Conservation (phyloP, 1,140 invertebrate genomes). For the Bombus affinis region DNA sequence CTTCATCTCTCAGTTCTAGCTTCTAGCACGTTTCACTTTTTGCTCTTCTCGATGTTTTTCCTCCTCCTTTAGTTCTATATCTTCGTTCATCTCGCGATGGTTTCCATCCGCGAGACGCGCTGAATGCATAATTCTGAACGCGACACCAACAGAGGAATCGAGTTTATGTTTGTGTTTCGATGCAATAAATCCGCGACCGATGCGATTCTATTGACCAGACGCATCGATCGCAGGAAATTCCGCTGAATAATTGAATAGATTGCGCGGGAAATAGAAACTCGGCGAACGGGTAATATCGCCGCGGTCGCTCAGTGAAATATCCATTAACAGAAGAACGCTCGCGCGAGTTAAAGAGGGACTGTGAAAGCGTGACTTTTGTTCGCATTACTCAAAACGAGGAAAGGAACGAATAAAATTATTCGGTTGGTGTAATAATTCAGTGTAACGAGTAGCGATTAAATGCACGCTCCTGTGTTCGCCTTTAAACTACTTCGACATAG, state of each 20-base stretch:
- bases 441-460: constrained; percentile 42
- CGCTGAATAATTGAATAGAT: constrained; percentile 14
- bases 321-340: constrained; percentile 56
- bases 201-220: background rate
- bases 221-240: background rate
- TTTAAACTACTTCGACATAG: background rate
- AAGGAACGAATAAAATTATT: constrained; percentile 59
- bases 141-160: background rate
- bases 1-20: constrained; percentile 7
- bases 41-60: background rate
- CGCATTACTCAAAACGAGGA: constrained; percentile 64
- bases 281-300: background rate
- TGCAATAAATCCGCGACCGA: constrained; percentile 12
- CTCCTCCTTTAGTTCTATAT: background rate
- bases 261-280: constrained; percentile 35
- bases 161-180: background rate
- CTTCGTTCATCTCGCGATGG: background rate
- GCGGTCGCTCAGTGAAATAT: constrained; percentile 23
- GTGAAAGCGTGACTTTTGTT: constrained; percentile 70
- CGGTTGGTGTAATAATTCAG: constrained; percentile 44
- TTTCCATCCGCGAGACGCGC: background rate
- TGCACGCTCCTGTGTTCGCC: background rate
- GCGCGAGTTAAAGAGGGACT: constrained; percentile 52
- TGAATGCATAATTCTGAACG: background rate
- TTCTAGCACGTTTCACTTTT: constrained; percentile 45